Evolutionary conservation across 2,888 invertebrate species (phyloP).

Genomic region (Cybosia mesomella): DNA sequence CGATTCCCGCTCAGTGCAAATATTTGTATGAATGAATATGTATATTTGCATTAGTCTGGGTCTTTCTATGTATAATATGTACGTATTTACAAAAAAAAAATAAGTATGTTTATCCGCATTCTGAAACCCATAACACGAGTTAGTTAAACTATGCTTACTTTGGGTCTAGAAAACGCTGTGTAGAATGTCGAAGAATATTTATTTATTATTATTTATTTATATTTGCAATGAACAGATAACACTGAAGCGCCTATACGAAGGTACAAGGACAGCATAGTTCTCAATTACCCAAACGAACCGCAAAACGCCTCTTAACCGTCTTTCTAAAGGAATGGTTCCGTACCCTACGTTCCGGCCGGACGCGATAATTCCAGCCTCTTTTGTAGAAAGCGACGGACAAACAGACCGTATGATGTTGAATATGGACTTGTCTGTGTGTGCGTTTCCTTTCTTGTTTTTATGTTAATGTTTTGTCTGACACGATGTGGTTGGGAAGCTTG

Average conservation of each 20-base stretch:
- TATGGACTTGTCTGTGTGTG: constrained; percentile 41
- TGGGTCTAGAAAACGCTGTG: too few species aligned
- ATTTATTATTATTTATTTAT: too few species aligned
- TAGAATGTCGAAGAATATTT: too few species aligned
- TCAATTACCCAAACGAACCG: constrained; percentile 49
- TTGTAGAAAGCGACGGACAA: constrained; percentile 56
- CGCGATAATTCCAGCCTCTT: constrained; percentile 67
- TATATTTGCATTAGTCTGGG: too few species aligned
- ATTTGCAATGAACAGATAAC: neutral
- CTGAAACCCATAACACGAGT: too few species aligned
- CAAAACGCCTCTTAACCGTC: constrained; percentile 48
- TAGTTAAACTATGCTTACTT: too few species aligned
- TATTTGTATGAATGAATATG: too few species aligned
- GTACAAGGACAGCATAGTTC: constrained; percentile 38
- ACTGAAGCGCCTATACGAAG: constrained; percentile 1
- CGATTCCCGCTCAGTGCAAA: too few species aligned
- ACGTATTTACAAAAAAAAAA: too few species aligned
- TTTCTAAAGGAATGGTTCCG: constrained; percentile 55
- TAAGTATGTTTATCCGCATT: too few species aligned
- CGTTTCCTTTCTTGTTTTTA: constrained; percentile 20
- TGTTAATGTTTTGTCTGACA: constrained; percentile 17
- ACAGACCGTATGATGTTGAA: constrained; percentile 57
- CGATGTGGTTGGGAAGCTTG: neutral
- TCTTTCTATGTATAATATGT: too few species aligned
- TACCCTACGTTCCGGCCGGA: constrained; percentile 63